Evolutionary conservation across 2,113 vertebrate genomes (phyloP).

Genomic region (Cairina moschata): DNA sequence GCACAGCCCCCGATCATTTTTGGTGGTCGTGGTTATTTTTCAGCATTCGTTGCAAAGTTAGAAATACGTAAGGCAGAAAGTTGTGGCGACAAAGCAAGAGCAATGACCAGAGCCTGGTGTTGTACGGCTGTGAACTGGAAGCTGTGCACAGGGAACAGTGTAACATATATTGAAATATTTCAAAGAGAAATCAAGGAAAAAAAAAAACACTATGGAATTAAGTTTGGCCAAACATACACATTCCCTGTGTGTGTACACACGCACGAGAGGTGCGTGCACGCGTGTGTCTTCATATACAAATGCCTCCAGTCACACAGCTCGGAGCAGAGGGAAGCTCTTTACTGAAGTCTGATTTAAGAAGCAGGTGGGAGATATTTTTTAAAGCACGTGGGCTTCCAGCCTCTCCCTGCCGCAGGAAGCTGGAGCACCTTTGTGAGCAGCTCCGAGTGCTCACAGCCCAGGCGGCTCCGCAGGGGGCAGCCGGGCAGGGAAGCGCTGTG

Average conservation of each 20-base stretch:
- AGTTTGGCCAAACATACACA: accelerated
- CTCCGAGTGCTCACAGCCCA: too few relatives aligned
- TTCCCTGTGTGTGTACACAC: accelerated
- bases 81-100: background rate
- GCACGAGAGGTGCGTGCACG: accelerated
- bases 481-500: background rate
- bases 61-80: background rate
- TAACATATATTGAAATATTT: background rate
- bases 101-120: accelerated
- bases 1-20: background rate
- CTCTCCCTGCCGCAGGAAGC: accelerated
- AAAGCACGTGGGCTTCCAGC: accelerated
- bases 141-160: accelerated
- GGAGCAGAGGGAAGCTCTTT: background rate
- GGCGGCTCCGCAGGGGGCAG: too few relatives aligned
- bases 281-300: accelerated
- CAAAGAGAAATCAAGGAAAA: background rate
- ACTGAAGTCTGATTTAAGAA: background rate
- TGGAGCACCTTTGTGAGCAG: too few relatives aligned
- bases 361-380: background rate
- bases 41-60: background rate
- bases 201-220: accelerated
- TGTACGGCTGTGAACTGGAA: background rate
- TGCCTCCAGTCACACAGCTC: accelerated
- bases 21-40: background rate